Conservation (phyloP, 92 coral and sea anemone genomes). For the Micromussa lordhowensis region DNA sequence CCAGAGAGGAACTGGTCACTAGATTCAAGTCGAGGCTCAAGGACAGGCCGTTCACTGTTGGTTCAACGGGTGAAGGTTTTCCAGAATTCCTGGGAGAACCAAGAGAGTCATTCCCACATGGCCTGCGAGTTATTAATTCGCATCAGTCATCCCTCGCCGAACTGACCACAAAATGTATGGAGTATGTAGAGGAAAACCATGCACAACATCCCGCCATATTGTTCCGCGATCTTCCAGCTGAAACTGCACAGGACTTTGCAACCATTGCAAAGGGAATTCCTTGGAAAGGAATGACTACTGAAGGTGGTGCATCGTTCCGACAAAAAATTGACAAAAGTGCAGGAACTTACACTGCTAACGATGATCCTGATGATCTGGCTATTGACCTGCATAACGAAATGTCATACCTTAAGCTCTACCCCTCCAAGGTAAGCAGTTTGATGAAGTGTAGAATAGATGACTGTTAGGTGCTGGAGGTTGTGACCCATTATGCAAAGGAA, state of each 20-base stretch:
- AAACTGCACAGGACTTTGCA: slow-evolving; percentile 46
- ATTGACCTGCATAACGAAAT: slow-evolving; percentile 76
- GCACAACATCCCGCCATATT: slow-evolving; percentile 59
- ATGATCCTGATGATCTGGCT: slow-evolving; percentile 55
- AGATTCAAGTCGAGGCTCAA: too few relatives aligned
- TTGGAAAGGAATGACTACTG: slow-evolving; percentile 15
- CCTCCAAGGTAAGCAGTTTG: slow-evolving; percentile 48
- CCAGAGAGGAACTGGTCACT: slow-evolving; percentile 46
- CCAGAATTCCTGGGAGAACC: slow-evolving; percentile 66
- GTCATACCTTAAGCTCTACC: slow-evolving; percentile 40
- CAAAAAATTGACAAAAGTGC: slow-evolving; percentile 32
- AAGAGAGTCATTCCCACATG: slow-evolving; percentile 40
- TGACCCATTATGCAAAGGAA: too few relatives aligned
- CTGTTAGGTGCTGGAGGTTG: too few relatives aligned
- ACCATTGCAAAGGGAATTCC: slow-evolving; percentile 45
- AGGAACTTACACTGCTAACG: slow-evolving; percentile 40
- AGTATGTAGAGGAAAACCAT: too few relatives aligned
- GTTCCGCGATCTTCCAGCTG: slow-evolving; percentile 67
- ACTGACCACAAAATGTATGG: slow-evolving; percentile 15
- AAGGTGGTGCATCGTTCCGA: slow-evolving; percentile 49
- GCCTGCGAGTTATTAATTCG: slow-evolving; percentile 1
- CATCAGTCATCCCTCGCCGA: slow-evolving; percentile 13
- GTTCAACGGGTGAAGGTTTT: slow-evolving; percentile 45
- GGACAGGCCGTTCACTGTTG: slow-evolving; percentile 41
- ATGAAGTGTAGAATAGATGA: not conserved